Evolutionary conservation across 2,797 vertebrate genomes (phyloP).

Genomic region (Lateolabrax maculatus): DNA sequence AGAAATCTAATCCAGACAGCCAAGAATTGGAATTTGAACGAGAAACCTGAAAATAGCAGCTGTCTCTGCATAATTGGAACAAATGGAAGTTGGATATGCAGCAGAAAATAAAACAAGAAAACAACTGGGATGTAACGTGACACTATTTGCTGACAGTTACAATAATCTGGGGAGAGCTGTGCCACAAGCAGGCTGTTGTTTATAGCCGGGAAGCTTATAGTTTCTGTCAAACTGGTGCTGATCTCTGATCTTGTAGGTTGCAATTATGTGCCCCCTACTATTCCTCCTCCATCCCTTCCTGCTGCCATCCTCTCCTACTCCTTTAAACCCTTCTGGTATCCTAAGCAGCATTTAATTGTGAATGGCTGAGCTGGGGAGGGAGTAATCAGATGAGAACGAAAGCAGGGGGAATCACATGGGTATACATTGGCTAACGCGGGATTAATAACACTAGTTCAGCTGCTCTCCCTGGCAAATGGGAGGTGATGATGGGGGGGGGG

Average conservation of each 20-base stretch:
- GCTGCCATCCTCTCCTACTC: conserved; percentile 59
- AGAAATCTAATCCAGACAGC: conserved; percentile 70
- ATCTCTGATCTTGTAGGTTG: conserved; percentile 74
- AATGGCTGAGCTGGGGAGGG: conserved; percentile 80
- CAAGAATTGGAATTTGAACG: conserved; percentile 68
- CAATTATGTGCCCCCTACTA: conserved; percentile 71
- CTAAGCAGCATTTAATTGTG: conserved; percentile 86
- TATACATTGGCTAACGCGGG: conserved; percentile 75
- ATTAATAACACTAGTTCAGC: conserved; percentile 84
- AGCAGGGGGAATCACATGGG: conserved; percentile 76
- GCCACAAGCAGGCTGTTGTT: conserved; percentile 67
- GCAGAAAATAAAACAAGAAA: conserved; percentile 69
- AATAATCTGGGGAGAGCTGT: conserved; percentile 53
- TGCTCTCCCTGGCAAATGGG: conserved; percentile 68
- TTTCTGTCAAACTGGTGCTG: conserved; percentile 70
- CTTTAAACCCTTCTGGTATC: conserved; percentile 75
- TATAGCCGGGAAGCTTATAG: conserved; percentile 67
- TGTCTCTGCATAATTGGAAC: conserved; percentile 79
- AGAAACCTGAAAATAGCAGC: conserved; percentile 73
- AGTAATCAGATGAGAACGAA: conserved; percentile 86
- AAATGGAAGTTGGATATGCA: conserved; percentile 76
- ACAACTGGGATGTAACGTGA: conserved; percentile 70
- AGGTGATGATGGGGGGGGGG: conserved; percentile 46
- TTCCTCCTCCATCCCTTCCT: conserved; percentile 59
- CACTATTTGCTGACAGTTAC: conserved; percentile 74